Evolutionary conservation across 2,113 vertebrate species (phyloP).

Genomic region (Daubentonia madagascariensis): DNA sequence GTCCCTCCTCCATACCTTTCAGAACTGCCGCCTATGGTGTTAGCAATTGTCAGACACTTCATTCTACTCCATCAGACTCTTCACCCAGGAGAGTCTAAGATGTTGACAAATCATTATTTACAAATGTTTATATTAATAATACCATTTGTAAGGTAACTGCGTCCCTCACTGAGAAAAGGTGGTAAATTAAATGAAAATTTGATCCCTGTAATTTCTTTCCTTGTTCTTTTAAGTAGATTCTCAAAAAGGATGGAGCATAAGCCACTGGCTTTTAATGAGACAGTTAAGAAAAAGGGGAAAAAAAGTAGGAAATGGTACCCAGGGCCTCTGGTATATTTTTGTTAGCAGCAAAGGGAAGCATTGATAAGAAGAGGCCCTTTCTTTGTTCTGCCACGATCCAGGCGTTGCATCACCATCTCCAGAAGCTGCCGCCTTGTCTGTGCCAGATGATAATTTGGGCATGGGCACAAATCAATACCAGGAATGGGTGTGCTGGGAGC

Average conservation of each 20-base stretch:
- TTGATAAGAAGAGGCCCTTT: constrained; percentile 55
- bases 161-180: background rate
- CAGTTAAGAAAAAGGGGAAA: background rate
- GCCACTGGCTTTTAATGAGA: background rate
- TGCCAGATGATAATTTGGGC: constrained; percentile 82
- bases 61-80: background rate
- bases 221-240: background rate
- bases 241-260: background rate
- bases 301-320: background rate
- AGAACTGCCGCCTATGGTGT: background rate
- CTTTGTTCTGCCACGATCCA: constrained; percentile 63
- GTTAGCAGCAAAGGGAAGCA: background rate
- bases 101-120: background rate
- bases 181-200: background rate
- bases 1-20: background rate
- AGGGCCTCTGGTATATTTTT: background rate
- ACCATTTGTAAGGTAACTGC: background rate
- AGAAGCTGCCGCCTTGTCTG: constrained; percentile 73
- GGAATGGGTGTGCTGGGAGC: constrained; percentile 77
- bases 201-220: background rate
- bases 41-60: background rate
- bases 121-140: background rate
- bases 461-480: constrained; percentile 80
- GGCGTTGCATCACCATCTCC: constrained; percentile 83
- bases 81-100: background rate